A percentile compares a stretch with the other conserved stretches of the same genome.
These are phyloP conservation scores for Ceratothoa steindachneri DNA, from an alignment of 2,888 invertebrate genomes.

Conservation along the genomic window DNA sequence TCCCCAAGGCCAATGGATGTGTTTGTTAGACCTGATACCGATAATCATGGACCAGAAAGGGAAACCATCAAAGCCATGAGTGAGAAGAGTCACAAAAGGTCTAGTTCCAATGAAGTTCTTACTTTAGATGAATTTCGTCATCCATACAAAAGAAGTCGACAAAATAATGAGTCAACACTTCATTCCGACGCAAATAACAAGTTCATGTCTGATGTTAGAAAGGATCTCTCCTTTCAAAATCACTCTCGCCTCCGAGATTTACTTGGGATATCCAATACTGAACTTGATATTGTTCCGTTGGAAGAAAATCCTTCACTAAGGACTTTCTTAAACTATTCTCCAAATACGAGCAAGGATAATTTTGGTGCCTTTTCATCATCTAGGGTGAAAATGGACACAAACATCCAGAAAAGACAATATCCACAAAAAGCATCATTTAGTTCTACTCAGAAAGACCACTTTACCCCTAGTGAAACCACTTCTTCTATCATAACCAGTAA, in stretches of 20 bases:
- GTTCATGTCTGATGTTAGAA: too few relatives aligned
- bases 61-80: not conserved
- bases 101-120: not conserved
- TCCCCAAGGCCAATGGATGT: not conserved
- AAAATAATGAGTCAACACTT: not conserved
- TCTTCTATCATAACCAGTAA: too few relatives aligned
- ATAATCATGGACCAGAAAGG: not conserved
- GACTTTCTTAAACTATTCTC: not conserved
- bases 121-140: not conserved
- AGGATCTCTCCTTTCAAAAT: not conserved
- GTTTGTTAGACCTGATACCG: not conserved
- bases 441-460: too few relatives aligned
- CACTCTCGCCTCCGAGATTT: not conserved
- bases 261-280: conserved; percentile 24
- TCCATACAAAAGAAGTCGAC: not conserved
- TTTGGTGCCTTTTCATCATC: too few relatives aligned
- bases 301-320: not conserved
- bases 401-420: too few relatives aligned
- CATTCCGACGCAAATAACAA: not conserved
- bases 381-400: too few relatives aligned
- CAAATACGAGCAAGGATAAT: not conserved
- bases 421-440: too few relatives aligned
- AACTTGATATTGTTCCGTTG: conserved; percentile 23
- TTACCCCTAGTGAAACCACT: too few relatives aligned
- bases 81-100: not conserved